Conservation (phyloP, 2,113 vertebrate genomes). For the Falco punctatus region DNA sequence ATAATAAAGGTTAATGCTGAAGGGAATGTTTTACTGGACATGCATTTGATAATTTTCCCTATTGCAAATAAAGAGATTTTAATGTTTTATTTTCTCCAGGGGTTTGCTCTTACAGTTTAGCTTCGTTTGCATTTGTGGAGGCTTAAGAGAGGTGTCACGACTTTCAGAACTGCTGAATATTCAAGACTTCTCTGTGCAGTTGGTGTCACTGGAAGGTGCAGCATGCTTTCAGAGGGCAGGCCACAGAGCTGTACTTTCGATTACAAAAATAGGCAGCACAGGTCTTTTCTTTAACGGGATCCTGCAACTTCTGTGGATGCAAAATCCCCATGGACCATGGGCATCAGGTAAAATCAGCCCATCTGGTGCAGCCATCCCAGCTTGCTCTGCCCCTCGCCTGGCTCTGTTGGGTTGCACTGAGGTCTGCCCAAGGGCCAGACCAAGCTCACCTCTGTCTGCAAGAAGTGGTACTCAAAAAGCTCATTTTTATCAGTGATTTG, state of each 20-base stretch:
- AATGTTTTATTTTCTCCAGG: neutral
- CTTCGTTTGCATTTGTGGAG: neutral
- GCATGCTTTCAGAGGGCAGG: neutral
- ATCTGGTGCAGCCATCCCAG: neutral
- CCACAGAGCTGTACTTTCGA: neutral
- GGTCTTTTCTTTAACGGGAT: neutral
- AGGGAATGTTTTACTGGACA: neutral
- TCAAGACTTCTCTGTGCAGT: neutral
- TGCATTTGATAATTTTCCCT: neutral
- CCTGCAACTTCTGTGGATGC: neutral
- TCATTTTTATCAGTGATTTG: neutral
- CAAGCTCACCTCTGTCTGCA: neutral
- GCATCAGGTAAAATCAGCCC: too few species aligned
- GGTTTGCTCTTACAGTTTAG: neutral
- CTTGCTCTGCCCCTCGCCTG: accelerated
- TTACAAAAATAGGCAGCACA: neutral
- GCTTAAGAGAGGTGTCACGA: neutral
- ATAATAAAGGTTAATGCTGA: neutral
- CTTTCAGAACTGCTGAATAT: neutral
- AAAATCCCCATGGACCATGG: neutral
- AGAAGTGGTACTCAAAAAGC: neutral
- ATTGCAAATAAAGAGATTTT: neutral
- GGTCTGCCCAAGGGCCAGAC: accelerated
- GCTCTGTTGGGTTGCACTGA: neutral
- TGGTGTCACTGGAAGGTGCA: neutral